phyloP scores from a whole-genome alignment of 2,888 invertebrate genomes.

The Camponotus fellah region DNA sequence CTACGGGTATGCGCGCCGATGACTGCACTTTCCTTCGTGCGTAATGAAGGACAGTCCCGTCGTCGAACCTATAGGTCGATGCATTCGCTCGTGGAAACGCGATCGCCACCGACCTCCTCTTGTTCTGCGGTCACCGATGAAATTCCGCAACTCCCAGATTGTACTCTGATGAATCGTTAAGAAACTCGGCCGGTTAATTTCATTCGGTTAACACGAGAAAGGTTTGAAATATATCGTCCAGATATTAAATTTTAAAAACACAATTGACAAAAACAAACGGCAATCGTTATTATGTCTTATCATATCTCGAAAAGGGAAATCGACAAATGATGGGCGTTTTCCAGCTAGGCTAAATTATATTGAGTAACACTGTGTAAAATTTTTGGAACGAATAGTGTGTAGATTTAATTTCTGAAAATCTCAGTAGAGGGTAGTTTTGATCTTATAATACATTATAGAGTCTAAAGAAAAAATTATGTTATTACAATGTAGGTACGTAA shows the following conservation, averaged over 20 bases:
- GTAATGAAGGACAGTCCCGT: conserved; percentile 80
- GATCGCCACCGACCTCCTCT: conserved; percentile 64
- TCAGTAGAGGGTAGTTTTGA: too few species aligned
- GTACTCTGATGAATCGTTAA: conserved; percentile 51
- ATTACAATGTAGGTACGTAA: too few species aligned
- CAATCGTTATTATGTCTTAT: not conserved
- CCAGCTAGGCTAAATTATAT: too few species aligned
- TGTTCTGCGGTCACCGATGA: conserved; percentile 67
- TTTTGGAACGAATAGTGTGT: too few species aligned
- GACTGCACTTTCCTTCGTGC: conserved; percentile 82
- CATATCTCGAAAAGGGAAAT: not conserved
- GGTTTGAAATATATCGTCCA: not conserved
- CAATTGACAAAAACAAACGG: not conserved
- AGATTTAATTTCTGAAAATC: too few species aligned
- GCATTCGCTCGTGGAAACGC: conserved; percentile 71
- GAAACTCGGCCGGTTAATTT: conserved; percentile 53
- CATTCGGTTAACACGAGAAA: conserved; percentile 16
- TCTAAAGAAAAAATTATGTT: too few species aligned
- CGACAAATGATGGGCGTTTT: too few species aligned
- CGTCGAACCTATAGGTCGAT: conserved; percentile 66
- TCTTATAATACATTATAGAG: too few species aligned
- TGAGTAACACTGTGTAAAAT: too few species aligned
- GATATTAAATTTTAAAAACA: not conserved
- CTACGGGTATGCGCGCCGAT: conserved; percentile 79
- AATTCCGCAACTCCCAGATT: conserved; percentile 60